Base-by-base conservation (phyloP, 37 sponge, comb jelly and placozoan genomes). In the Ianthella basta region DNA sequence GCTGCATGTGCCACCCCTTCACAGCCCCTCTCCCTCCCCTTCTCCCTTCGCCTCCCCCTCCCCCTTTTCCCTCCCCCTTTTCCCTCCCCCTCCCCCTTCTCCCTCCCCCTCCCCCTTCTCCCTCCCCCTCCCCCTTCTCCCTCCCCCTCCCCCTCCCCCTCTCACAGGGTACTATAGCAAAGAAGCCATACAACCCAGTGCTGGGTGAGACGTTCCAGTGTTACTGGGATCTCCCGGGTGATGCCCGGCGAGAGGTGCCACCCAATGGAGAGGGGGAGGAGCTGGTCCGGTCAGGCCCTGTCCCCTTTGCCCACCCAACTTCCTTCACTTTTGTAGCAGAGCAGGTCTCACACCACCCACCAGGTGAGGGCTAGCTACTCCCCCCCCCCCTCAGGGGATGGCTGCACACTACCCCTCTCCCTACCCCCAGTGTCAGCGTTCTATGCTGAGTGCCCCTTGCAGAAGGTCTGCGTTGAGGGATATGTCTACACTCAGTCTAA, bases 171-270 rank as follows among this genome's bases (percentile, higher is more conserved):
- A 79, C 92, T 27, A 85, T 98, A 5, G 94, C 97, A 15, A 98
- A 98, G 92, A 98, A 98, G 57, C 99, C 99, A 0, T 98, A 98
- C 74, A 98, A 98, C 72, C 99, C 99, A 20, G 89, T 98, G 25
- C 89, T 98, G 20, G 99, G 99, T 1, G 99, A 98, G 95, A 87
- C 75, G 0, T 98, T 98, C 82, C 75, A 81, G 18, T 98, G 99
- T 60, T 96, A 93, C 86, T 98, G 94, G 92, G 95, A 98, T 54
- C 88, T 98, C 55, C 91, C 90, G 34, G 82, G 72, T 37, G 80
- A 80, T 16, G 38, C 18, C 25, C 44, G 78, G 40, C 20, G 3
- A 1, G 50, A 44, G 8, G 50, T 44, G 35, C 66, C 86, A 16
- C 65, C 66, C 55, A 82, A 14, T 4, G 19, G 33, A 2, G 82